A percentile compares a stretch with the other conserved stretches of the same genome.
Evolutionary conservation across 2,888 invertebrate species (phyloP).

Genomic region (Oscheius sp.): DNA sequence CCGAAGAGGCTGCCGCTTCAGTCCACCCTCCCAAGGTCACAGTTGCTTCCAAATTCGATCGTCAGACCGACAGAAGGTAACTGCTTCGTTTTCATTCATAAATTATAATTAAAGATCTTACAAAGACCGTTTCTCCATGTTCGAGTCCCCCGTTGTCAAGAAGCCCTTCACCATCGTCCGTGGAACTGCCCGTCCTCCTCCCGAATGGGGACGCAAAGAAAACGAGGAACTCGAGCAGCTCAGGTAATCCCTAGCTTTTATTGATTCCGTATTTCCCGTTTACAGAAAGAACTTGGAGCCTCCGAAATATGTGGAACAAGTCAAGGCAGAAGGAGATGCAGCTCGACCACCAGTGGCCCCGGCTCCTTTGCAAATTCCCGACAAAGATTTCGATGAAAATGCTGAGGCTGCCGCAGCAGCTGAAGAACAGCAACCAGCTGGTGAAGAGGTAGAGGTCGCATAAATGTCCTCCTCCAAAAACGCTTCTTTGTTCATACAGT

Average conservation of each 20-base stretch:
- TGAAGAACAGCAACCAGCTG: slow-evolving; percentile 30
- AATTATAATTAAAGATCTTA: slow-evolving; percentile 40
- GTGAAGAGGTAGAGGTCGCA: slow-evolving; percentile 33
- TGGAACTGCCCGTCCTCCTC: slow-evolving; percentile 71
- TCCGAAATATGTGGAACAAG: slow-evolving; percentile 73
- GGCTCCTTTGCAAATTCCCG: slow-evolving; percentile 66
- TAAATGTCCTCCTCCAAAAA: slow-evolving; percentile 9
- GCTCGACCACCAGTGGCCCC: slow-evolving; percentile 69
- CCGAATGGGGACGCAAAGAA: slow-evolving; percentile 73
- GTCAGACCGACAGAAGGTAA: slow-evolving; percentile 82
- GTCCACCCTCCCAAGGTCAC: slow-evolving; percentile 74
- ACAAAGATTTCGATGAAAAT: slow-evolving; percentile 50
- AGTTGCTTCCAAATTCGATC: slow-evolving; percentile 97
- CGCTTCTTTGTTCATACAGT: slow-evolving; percentile 20
- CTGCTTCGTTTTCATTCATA: too few species aligned
- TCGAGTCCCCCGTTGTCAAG: slow-evolving; percentile 58
- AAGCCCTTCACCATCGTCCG: slow-evolving; percentile 63
- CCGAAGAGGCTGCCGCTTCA: slow-evolving; percentile 74
- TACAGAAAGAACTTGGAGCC: slow-evolving; percentile 68
- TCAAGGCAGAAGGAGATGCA: slow-evolving; percentile 69
- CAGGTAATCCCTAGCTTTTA: slow-evolving; percentile 28
- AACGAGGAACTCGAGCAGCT: slow-evolving; percentile 71
- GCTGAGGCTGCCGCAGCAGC: slow-evolving; percentile 17
- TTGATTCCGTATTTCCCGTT: not conserved
- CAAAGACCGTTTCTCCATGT: slow-evolving; percentile 63